phyloP scores from a whole-genome alignment of 2,888 invertebrate species.

The Keiferia lycopersicella region DNA sequence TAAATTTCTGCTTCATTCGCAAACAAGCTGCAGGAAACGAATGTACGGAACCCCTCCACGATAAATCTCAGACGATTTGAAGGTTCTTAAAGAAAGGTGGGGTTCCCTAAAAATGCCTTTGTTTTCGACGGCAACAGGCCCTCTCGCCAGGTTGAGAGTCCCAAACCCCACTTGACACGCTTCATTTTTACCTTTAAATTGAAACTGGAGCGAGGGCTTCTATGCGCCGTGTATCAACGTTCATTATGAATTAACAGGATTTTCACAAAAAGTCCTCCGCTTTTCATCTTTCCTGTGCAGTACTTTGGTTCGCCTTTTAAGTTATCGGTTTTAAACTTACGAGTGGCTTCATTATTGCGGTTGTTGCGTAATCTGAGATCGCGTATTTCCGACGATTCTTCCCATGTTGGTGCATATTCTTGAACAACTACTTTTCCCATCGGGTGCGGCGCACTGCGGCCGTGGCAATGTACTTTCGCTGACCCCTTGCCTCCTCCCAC shows the following conservation, averaged over 20 bases:
- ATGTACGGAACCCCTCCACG: slow-evolving; percentile 46
- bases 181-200: slow-evolving; percentile 76
- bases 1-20: slow-evolving; percentile 24
- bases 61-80: slow-evolving; percentile 63
- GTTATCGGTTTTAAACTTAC: slow-evolving; percentile 10
- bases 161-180: slow-evolving; percentile 75
- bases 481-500: slow-evolving; percentile 78
- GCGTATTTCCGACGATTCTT: slow-evolving; percentile 54
- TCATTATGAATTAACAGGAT: slow-evolving; percentile 57
- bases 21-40: slow-evolving; percentile 37
- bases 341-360: slow-evolving; percentile 9
- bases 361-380: slow-evolving; percentile 13
- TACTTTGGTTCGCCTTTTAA: neutral
- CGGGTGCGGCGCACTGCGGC: slow-evolving; percentile 69
- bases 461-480: slow-evolving; percentile 81
- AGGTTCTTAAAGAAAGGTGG: slow-evolving; percentile 55
- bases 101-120: slow-evolving; percentile 65
- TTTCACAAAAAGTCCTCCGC: slow-evolving; percentile 34
- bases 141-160: slow-evolving; percentile 61
- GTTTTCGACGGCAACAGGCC: slow-evolving; percentile 71
- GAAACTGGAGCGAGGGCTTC: slow-evolving; percentile 64
- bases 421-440: slow-evolving; percentile 73
- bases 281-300: slow-evolving; percentile 16
- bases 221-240: slow-evolving; percentile 57
- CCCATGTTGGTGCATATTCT: slow-evolving; percentile 61